Percentiles rank a stretch among this genome's conserved stretches.
Evolutionary conservation across 2,888 invertebrate genomes (phyloP).

Genomic region (Lamproptera curius): DNA sequence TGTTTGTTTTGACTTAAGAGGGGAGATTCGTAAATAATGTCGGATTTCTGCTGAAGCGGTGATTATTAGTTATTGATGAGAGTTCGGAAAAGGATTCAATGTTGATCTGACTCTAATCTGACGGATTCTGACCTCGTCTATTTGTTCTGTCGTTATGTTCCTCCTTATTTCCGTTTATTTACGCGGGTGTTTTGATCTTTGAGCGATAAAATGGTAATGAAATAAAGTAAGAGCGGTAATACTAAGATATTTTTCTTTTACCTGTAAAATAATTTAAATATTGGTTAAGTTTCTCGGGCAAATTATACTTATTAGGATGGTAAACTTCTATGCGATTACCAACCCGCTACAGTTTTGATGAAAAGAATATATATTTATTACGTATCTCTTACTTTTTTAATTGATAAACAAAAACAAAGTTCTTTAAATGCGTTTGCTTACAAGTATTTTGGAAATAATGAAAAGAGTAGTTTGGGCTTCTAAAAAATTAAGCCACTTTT

Average conservation of each 20-base stretch:
- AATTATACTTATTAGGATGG: not conserved
- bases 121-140: not conserved
- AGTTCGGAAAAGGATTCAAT: conserved; percentile 5
- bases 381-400: too few relatives aligned
- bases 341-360: too few relatives aligned
- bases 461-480: too few relatives aligned
- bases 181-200: too few relatives aligned
- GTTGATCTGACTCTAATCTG: conserved; percentile 11
- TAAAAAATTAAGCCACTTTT: too few relatives aligned
- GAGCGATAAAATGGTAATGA: too few relatives aligned
- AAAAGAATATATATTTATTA: too few relatives aligned
- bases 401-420: too few relatives aligned
- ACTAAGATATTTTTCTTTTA: not conserved
- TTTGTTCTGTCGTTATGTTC: not conserved
- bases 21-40: conserved; percentile 4
- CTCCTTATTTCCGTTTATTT: not conserved
- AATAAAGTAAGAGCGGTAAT: too few relatives aligned
- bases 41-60: not conserved
- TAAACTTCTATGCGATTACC: too few relatives aligned
- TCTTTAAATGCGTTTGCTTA: too few relatives aligned
- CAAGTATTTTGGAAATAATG: too few relatives aligned
- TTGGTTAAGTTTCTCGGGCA: not conserved
- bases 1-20: not conserved
- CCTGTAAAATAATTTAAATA: not conserved
- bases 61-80: conserved; percentile 9